A percentile compares a stretch with the other conserved stretches of the same genome.
Conservation (phyloP, 2,113 vertebrate species). For the Ceyx melanurus region DNA sequence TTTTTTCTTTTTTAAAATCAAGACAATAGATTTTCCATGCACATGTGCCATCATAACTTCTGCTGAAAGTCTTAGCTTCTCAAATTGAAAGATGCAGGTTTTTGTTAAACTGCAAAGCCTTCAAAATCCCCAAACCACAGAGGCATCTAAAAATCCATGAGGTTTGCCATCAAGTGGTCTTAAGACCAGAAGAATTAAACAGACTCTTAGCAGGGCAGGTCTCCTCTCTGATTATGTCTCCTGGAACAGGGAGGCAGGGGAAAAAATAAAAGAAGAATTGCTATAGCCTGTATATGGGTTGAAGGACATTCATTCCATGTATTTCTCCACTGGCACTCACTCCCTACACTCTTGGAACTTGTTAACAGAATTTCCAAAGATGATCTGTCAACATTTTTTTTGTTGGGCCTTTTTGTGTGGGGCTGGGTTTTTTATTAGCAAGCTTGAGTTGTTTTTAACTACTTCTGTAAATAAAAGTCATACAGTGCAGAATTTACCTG, state of each 20-base stretch:
- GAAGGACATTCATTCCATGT: not conserved
- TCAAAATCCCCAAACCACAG: not conserved
- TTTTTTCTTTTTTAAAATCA: not conserved
- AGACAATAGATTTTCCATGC: not conserved
- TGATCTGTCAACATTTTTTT: not conserved
- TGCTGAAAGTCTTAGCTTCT: not conserved
- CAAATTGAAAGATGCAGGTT: not conserved
- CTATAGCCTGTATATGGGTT: not conserved
- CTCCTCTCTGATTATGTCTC: not conserved
- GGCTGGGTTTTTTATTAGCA: too few relatives aligned
- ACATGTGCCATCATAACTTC: accelerated
- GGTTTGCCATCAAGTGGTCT: not conserved
- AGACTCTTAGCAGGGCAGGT: not conserved
- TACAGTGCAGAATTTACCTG: not conserved
- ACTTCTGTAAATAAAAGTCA: constrained; percentile 14
- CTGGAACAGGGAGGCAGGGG: not conserved
- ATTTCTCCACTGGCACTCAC: not conserved
- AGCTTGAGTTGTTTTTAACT: not conserved
- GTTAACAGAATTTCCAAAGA: not conserved
- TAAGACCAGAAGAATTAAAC: not conserved
- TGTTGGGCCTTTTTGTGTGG: too few relatives aligned
- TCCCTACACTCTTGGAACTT: not conserved
- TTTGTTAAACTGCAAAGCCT: not conserved
- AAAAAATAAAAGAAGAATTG: not conserved
- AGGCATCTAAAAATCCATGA: not conserved